Evolutionary conservation across 2,888 invertebrate genomes (phyloP).

Genomic region (Harpalus rufipes): DNA sequence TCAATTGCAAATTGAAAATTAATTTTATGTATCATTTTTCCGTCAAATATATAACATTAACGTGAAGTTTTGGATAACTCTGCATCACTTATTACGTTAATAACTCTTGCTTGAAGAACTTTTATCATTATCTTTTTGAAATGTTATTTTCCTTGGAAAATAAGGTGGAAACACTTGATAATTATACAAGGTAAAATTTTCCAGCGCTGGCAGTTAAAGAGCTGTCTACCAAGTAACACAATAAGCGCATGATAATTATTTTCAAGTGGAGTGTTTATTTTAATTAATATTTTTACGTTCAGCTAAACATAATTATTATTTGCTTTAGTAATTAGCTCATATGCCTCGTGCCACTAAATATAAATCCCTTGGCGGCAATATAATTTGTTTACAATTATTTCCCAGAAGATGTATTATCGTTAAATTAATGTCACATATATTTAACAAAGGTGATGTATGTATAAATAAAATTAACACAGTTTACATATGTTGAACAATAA

Average conservation of each 20-base stretch:
- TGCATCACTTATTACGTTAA: no score
- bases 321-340: slow-evolving; percentile 25
- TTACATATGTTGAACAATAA: no score
- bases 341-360: neutral
- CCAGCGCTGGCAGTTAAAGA: neutral
- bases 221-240: neutral
- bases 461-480: no score
- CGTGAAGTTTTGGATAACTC: no score
- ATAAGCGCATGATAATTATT: neutral
- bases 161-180: neutral
- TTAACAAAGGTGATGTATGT: neutral
- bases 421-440: neutral
- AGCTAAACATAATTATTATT: slow-evolving; percentile 18
- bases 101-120: neutral
- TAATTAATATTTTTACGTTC: slow-evolving; percentile 25
- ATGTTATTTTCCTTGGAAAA: neutral
- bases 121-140: neutral
- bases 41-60: no score
- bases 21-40: no score
- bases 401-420: neutral
- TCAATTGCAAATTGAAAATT: no score
- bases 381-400: slow-evolving; percentile 39
- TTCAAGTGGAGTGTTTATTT: neutral
- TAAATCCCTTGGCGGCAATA: slow-evolving; percentile 11
- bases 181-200: neutral